These are phyloP conservation scores for Oophaga sylvatica DNA, from an alignment of 2,797 vertebrate species.

Conservation along the genomic window DNA sequence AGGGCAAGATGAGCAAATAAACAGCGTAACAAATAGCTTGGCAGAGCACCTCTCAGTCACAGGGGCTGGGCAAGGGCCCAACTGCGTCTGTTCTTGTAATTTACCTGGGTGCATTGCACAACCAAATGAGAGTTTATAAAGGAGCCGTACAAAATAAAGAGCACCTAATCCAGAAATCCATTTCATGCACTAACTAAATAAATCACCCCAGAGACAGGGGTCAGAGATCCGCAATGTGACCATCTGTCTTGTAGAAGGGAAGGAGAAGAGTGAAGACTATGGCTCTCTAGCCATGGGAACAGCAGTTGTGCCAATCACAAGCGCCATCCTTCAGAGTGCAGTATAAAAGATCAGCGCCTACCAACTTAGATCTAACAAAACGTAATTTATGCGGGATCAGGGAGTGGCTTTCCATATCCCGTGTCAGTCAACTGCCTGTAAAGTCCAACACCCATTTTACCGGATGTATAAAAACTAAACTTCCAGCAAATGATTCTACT, in stretches of 20 bases:
- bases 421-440: background rate
- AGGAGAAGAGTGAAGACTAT: background rate
- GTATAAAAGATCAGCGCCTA: background rate
- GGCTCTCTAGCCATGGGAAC: too few species aligned
- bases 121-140: conserved; percentile 29
- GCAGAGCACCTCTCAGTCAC: background rate
- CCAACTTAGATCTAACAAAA: background rate
- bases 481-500: background rate
- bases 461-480: background rate
- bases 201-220: background rate
- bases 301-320: background rate
- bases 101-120: conserved; percentile 43
- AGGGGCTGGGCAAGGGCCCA: conserved; percentile 26
- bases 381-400: background rate
- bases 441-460: background rate
- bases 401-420: background rate
- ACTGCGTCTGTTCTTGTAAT: conserved; percentile 25
- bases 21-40: conserved; percentile 32
- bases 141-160: conserved; percentile 40
- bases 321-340: background rate
- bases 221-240: background rate
- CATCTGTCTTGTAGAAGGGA: background rate
- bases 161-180: conserved; percentile 36
- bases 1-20: conserved; percentile 31
- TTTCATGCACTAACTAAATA: background rate